These are phyloP conservation scores for Chelonus formosanus DNA, from an alignment of 2,888 invertebrate genomes.

Conservation along the genomic window DNA sequence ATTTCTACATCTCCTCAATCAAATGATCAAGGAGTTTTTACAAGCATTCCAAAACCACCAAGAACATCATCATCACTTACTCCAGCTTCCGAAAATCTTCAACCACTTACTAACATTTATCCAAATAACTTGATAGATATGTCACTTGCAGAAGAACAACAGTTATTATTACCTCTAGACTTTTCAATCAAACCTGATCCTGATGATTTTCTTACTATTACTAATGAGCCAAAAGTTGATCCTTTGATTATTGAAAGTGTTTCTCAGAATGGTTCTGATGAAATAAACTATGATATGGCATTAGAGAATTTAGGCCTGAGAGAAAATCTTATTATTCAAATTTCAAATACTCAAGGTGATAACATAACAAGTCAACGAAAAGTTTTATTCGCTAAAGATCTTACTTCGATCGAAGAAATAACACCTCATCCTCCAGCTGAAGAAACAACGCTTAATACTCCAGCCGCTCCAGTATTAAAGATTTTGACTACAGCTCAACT, in stretches of 20 bases:
- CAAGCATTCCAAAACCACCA: slow-evolving; percentile 13
- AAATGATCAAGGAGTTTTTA: not conserved
- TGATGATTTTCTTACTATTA: not conserved
- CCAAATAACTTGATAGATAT: no score
- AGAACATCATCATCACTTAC: not conserved
- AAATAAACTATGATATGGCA: not conserved
- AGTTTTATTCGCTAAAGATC: slow-evolving; percentile 18
- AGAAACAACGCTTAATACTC: not conserved
- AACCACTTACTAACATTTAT: no score
- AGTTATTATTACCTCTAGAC: slow-evolving; percentile 5
- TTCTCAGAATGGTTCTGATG: not conserved
- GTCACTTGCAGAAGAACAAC: no score
- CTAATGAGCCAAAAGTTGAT: slow-evolving; percentile 1
- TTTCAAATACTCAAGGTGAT: slow-evolving; percentile 36
- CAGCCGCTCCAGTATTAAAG: slow-evolving; percentile 39
- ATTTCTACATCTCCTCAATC: not conserved
- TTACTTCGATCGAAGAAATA: slow-evolving; percentile 4
- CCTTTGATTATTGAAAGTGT: not conserved
- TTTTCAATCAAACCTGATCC: not conserved
- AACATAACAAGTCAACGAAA: slow-evolving; percentile 7
- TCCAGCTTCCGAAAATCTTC: not conserved
- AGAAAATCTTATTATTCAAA: slow-evolving; percentile 40
- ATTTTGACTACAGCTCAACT: slow-evolving; percentile 54
- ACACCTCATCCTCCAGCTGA: not conserved
- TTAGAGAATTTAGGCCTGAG: slow-evolving; percentile 21